Evolutionary conservation across 35 echinoderm and acorn worm genomes (phyloP).

Genomic region (Ophioderma brevispina): DNA sequence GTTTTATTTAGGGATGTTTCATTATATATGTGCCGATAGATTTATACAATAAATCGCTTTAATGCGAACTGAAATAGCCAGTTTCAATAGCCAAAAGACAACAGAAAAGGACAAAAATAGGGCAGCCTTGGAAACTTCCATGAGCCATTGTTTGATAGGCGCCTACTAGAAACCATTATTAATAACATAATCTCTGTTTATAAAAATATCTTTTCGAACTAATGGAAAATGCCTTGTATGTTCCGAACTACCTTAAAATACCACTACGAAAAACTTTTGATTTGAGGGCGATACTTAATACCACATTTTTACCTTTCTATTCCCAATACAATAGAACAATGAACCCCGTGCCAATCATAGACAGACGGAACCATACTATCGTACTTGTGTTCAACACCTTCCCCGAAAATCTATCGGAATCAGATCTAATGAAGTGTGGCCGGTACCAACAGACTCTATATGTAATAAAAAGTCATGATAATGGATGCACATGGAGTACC

Average conservation of each 20-base stretch:
- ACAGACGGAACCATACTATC: slow-evolving; percentile 48
- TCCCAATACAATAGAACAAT: slow-evolving; percentile 73
- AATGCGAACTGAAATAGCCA: too few species aligned
- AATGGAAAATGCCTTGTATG: not conserved
- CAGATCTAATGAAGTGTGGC: slow-evolving; percentile 59
- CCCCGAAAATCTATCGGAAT: slow-evolving; percentile 55
- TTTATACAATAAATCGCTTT: too few species aligned
- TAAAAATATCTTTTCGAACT: not conserved
- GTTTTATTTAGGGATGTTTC: too few species aligned
- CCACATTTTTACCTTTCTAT: not conserved
- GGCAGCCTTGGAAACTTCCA: not conserved
- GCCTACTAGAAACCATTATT: not conserved
- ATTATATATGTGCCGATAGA: too few species aligned
- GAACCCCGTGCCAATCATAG: slow-evolving; percentile 79
- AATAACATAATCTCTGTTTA: not conserved
- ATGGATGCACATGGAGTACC: slow-evolving; percentile 61
- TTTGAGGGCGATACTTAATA: not conserved
- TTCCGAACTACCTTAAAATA: not conserved
- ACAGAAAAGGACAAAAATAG: too few species aligned
- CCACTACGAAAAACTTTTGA: not conserved
- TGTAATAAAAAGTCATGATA: slow-evolving; percentile 67
- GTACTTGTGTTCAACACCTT: slow-evolving; percentile 63
- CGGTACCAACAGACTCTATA: slow-evolving; percentile 56
- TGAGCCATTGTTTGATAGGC: not conserved
- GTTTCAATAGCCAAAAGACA: too few species aligned